A percentile compares a stretch with the other conserved stretches of the same genome.
Conservation (phyloP, 2,113 vertebrate species). For the Dasyurus viverrinus region DNA sequence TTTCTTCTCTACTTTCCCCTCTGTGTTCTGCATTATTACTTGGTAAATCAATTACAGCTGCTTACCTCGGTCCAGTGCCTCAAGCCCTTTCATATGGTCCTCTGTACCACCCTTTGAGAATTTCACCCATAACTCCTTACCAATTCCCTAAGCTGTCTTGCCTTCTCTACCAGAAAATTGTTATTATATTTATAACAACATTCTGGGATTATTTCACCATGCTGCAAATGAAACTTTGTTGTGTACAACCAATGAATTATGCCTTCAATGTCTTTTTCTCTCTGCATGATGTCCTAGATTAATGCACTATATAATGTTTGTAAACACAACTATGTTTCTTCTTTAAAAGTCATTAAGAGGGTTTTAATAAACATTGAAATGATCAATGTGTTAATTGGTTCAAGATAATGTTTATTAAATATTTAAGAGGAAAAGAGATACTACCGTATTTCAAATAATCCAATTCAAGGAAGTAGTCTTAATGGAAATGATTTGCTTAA, state of each 20-base stretch:
- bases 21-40: slow-evolving; percentile 48
- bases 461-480: slow-evolving; percentile 53
- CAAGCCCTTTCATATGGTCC: slow-evolving; percentile 35
- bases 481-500: slow-evolving; percentile 55
- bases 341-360: slow-evolving; percentile 70
- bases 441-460: slow-evolving; percentile 49
- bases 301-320: slow-evolving; percentile 62
- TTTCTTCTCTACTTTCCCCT: not conserved
- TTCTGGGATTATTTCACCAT: slow-evolving; percentile 66
- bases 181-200: slow-evolving; percentile 72
- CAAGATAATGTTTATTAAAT: slow-evolving; percentile 74
- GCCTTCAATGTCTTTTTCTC: slow-evolving; percentile 69
- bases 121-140: slow-evolving; percentile 63
- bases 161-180: slow-evolving; percentile 70
- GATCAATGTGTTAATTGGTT: slow-evolving; percentile 68
- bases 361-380: slow-evolving; percentile 72
- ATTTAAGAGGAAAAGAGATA: slow-evolving; percentile 66
- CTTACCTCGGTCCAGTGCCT: slow-evolving; percentile 27
- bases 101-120: slow-evolving; percentile 32
- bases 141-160: slow-evolving; percentile 62
- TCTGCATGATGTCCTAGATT: slow-evolving; percentile 61
- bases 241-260: slow-evolving; percentile 60
- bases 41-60: slow-evolving; percentile 60
- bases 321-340: slow-evolving; percentile 61
- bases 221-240: slow-evolving; percentile 15